Evolutionary conservation across 2,888 invertebrate genomes (phyloP).

Genomic region (Coelopa pilipes): DNA sequence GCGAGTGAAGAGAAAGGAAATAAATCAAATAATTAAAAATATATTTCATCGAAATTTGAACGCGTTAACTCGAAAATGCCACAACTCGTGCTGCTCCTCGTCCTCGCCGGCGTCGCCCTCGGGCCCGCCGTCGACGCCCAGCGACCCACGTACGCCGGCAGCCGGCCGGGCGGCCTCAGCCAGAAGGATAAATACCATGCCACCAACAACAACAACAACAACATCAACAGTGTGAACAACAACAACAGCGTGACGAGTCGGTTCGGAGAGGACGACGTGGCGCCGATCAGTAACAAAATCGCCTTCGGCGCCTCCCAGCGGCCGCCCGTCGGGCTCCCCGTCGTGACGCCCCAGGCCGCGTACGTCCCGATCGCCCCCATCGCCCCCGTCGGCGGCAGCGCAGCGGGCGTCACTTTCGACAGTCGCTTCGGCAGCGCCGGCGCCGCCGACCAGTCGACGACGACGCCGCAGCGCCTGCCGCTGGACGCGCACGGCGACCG

Average conservation of each 20-base stretch:
- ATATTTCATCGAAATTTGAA: too few relatives aligned
- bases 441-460: constrained; percentile 13
- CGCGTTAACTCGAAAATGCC: too few relatives aligned
- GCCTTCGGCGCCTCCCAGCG: constrained; percentile 51
- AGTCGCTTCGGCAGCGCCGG: constrained; percentile 49
- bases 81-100: background rate
- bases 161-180: constrained; percentile 69
- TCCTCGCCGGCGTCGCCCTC: constrained; percentile 12
- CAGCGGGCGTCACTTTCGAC: constrained; percentile 36
- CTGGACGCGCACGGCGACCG: constrained; percentile 75
- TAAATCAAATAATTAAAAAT: too few relatives aligned
- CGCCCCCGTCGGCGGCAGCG: too few relatives aligned
- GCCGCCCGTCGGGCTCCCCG: constrained; percentile 56
- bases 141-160: constrained; percentile 75
- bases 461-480: constrained; percentile 66
- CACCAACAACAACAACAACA: constrained; percentile 43
- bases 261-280: constrained; percentile 60
- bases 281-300: constrained; percentile 38
- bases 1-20: too few relatives aligned
- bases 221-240: constrained; percentile 40
- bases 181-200: constrained; percentile 70
- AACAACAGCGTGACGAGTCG: constrained; percentile 68
- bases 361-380: constrained; percentile 38
- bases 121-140: constrained; percentile 62
- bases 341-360: constrained; percentile 50